A percentile compares a stretch with the other conserved stretches of the same genome.
Conservation (phyloP, 2,888 invertebrate genomes). For the Andrena hattorfiana region DNA sequence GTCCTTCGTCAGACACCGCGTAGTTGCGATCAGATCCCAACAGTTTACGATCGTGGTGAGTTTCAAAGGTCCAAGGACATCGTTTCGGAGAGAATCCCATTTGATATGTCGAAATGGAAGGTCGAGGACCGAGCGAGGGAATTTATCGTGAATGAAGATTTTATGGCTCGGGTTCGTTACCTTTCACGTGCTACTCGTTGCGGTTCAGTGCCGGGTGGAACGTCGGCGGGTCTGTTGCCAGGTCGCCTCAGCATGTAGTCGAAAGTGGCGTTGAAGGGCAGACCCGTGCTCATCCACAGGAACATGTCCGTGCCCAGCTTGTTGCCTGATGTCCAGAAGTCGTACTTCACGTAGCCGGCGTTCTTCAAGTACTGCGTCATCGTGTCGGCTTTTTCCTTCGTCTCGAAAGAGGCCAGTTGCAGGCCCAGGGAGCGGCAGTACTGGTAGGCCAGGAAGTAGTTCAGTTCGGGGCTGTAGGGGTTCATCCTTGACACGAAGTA, state of each 20-base stretch:
- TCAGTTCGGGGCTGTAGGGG: constrained; percentile 94
- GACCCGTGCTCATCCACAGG: constrained; percentile 95
- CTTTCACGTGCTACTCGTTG: constrained; percentile 92
- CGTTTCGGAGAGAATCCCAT: background rate
- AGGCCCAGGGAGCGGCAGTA: constrained; percentile 94
- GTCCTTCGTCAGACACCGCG: no score
- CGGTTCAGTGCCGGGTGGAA: constrained; percentile 91
- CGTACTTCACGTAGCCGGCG: constrained; percentile 93
- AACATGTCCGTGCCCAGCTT: constrained; percentile 94
- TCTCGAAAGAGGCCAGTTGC: constrained; percentile 94
- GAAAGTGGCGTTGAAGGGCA: constrained; percentile 95
- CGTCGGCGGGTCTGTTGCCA: constrained; percentile 86
- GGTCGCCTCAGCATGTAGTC: constrained; percentile 90
- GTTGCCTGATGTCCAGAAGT: constrained; percentile 96
- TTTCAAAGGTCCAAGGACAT: background rate
- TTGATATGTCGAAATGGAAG: background rate
- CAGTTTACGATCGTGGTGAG: background rate
- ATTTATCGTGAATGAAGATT: background rate
- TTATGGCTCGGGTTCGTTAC: constrained; percentile 81
- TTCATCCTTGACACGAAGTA: constrained; percentile 95
- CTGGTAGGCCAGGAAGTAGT: constrained; percentile 95
- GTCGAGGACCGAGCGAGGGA: no score
- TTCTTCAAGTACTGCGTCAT: constrained; percentile 93
- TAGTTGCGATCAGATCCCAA: no score
- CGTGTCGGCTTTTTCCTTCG: constrained; percentile 94